Evolutionary conservation across 2,797 vertebrate genomes (phyloP).

Genomic region (Anas acuta): DNA sequence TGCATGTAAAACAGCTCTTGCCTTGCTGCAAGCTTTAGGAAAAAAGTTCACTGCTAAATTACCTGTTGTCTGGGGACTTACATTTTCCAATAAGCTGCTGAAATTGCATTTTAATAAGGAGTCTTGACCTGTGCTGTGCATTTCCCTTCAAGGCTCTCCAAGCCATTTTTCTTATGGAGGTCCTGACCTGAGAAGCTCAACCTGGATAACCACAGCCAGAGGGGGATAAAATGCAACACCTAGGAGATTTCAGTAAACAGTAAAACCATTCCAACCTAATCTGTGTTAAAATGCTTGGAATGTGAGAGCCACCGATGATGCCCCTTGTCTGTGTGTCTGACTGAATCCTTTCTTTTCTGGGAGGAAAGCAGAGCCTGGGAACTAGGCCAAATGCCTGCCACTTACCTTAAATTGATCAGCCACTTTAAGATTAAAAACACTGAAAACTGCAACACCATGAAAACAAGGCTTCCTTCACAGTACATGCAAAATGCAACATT

Average conservation of each 20-base stretch:
- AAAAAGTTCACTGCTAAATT: conserved; percentile 70
- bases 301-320: conserved; percentile 79
- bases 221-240: conserved; percentile 79
- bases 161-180: conserved; percentile 66
- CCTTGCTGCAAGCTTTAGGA: conserved; percentile 52
- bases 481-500: conserved; percentile 74
- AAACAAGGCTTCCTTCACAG: conserved; percentile 80
- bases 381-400: conserved; percentile 80
- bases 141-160: conserved; percentile 45
- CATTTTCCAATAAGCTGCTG: conserved; percentile 65
- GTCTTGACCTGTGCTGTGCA: conserved; percentile 65
- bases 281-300: conserved; percentile 82
- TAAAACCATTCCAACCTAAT: conserved; percentile 83
- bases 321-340: conserved; percentile 79
- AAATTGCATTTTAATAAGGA: conserved; percentile 72
- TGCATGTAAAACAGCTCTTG: conserved; percentile 78
- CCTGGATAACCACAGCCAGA: conserved; percentile 71
- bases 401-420: conserved; percentile 82
- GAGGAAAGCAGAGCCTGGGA: conserved; percentile 80
- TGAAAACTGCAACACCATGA: conserved; percentile 71
- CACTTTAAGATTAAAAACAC: conserved; percentile 78
- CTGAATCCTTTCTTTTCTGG: conserved; percentile 80
- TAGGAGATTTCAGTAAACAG: conserved; percentile 82
- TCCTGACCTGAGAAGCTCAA: conserved; percentile 76
- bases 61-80: conserved; percentile 69